Conservation (phyloP, 2,113 vertebrate genomes). For the Psittacula cyanocephala region DNA sequence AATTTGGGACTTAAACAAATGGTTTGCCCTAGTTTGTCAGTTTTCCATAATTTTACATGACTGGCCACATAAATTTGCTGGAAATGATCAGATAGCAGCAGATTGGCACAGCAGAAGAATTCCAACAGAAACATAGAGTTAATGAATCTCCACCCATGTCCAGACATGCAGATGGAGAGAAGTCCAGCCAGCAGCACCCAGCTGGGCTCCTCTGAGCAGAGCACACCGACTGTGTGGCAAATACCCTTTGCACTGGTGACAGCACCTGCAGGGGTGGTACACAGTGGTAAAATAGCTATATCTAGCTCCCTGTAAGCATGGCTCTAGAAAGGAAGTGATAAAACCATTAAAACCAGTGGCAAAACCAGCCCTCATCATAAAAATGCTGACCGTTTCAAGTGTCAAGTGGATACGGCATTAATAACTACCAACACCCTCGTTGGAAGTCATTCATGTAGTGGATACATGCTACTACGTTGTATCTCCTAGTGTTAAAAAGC, state of each 20-base stretch:
- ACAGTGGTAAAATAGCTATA: neutral
- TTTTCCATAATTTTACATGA: constrained; percentile 35
- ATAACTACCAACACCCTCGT: neutral
- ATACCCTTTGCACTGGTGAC: neutral
- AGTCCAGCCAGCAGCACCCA: constrained; percentile 9
- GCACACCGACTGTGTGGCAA: fast-evolving
- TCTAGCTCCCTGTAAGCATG: neutral
- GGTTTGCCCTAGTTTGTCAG: constrained; percentile 15
- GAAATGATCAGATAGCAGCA: constrained; percentile 51
- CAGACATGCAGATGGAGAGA: neutral
- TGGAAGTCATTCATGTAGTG: neutral
- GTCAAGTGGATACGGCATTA: neutral
- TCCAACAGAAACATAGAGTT: constrained; percentile 47
- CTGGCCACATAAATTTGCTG: constrained; percentile 48
- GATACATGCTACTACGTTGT: neutral
- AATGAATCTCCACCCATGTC: constrained; percentile 36
- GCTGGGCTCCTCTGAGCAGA: neutral
- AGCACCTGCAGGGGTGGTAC: fast-evolving
- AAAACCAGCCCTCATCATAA: neutral
- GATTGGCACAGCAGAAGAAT: constrained; percentile 51
- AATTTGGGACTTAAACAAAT: neutral
- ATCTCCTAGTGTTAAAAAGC: neutral
- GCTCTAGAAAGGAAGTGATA: neutral
- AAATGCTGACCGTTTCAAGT: neutral
- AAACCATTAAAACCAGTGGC: neutral